Evolutionary conservation across 2,113 vertebrate genomes (phyloP).

Genomic region (Erythrolamprus reginae): DNA sequence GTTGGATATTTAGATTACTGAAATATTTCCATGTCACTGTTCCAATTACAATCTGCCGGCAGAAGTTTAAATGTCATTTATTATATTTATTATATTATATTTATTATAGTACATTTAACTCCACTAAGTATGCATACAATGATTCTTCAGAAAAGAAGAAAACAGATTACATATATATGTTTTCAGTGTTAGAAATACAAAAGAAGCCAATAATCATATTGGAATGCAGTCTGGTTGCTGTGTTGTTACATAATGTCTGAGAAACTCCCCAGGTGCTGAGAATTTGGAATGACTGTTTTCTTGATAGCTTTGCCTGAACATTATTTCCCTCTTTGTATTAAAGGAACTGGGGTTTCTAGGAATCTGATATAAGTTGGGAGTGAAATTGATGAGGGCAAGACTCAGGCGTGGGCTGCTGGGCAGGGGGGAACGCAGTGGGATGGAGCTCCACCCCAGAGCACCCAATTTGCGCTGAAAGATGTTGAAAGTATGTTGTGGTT

Average conservation of each 20-base stretch:
- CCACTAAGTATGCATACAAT: not conserved
- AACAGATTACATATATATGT: not conserved
- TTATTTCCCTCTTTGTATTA: not conserved
- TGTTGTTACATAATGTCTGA: not conserved
- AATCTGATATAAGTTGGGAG: not conserved
- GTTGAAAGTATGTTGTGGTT: too few species aligned
- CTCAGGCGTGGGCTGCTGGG: too few species aligned
- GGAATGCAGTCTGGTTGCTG: not conserved
- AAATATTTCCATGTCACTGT: constrained; percentile 9
- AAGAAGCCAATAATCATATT: not conserved
- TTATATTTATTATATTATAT: not conserved
- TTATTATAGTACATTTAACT: not conserved
- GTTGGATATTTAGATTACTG: not conserved
- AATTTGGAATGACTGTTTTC: not conserved
- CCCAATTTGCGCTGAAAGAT: too few species aligned
- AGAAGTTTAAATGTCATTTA: not conserved
- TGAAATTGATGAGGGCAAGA: not conserved
- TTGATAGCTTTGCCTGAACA: not conserved
- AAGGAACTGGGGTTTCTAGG: not conserved
- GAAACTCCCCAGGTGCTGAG: not conserved
- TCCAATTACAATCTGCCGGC: not conserved
- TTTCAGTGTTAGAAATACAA: not conserved
- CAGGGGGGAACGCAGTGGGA: too few species aligned
- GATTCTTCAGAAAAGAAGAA: not conserved
- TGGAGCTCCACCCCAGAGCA: too few species aligned